These are phyloP conservation scores for Hypothenemus hampei DNA, from an alignment of 1,140 invertebrate genomes.

Conservation along the genomic window DNA sequence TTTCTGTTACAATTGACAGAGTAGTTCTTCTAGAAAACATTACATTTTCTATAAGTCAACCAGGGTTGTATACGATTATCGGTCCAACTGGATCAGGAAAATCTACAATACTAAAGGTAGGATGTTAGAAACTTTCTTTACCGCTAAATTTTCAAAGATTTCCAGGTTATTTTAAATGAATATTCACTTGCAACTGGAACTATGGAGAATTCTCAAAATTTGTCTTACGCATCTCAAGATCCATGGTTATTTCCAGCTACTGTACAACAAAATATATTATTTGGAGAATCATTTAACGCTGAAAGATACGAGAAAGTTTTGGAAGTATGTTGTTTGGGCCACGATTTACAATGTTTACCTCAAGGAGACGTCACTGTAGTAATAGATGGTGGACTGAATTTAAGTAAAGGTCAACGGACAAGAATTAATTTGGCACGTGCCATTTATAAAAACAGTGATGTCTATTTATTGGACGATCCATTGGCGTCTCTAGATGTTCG, in stretches of 20 bases:
- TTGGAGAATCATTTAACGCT: slow-evolving; percentile 46
- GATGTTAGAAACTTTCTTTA: no score
- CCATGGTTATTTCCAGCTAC: slow-evolving; percentile 67
- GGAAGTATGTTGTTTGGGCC: slow-evolving; percentile 70
- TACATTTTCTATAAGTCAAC: slow-evolving; percentile 48
- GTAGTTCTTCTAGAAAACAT: slow-evolving; percentile 56
- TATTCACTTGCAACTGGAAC: slow-evolving; percentile 57
- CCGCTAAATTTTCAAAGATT: no score
- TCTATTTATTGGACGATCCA: slow-evolving; percentile 78
- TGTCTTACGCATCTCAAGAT: slow-evolving; percentile 75
- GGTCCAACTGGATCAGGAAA: slow-evolving; percentile 81
- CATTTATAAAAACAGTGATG: slow-evolving; percentile 70
- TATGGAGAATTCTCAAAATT: slow-evolving; percentile 56
- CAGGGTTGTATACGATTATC: slow-evolving; percentile 62
- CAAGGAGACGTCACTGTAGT: slow-evolving; percentile 88
- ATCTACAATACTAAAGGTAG: slow-evolving; percentile 60
- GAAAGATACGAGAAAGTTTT: slow-evolving; percentile 50
- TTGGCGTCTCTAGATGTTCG: slow-evolving; percentile 76
- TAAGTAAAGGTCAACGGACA: slow-evolving; percentile 85
- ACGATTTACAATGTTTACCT: slow-evolving; percentile 81
- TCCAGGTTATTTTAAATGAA: slow-evolving; percentile 63
- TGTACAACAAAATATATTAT: slow-evolving; percentile 59
- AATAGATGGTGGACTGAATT: slow-evolving; percentile 63
- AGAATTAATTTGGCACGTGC: slow-evolving; percentile 82
- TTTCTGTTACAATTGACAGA: slow-evolving; percentile 5